Evolutionary conservation across 2,113 vertebrate genomes (phyloP).

Genomic region (Micronycteris hirsuta): DNA sequence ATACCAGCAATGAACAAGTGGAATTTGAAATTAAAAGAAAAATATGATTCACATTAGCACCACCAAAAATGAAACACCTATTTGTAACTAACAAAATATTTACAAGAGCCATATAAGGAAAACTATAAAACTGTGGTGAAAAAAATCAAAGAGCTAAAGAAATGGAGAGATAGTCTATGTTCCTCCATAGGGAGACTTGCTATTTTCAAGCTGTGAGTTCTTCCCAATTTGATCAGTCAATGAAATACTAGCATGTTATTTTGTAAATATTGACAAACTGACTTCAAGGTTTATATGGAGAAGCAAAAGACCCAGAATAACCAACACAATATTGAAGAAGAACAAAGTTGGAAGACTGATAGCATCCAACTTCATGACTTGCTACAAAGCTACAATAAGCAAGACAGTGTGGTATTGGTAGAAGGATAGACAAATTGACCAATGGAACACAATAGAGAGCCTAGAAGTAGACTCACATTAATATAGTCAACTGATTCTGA

Average conservation of each 20-base stretch:
- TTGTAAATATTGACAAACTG: neutral
- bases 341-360: neutral
- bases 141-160: neutral
- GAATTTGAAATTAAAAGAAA: neutral
- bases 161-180: neutral
- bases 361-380: neutral
- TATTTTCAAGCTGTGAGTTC: neutral
- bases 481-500: neutral
- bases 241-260: neutral
- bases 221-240: neutral
- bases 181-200: neutral
- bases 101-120: neutral
- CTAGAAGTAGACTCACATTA: neutral
- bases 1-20: neutral
- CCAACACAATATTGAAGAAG: neutral
- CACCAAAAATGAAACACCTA: neutral
- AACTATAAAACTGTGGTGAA: neutral
- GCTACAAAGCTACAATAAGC: neutral
- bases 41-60: neutral
- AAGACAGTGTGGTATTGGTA: neutral
- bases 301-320: neutral
- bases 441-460: neutral
- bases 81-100: neutral
- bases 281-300: neutral
- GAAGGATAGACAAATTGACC: neutral